These are phyloP conservation scores for Diadegma fenestrale DNA, from an alignment of 2,888 invertebrate genomes.

Conservation along the genomic window DNA sequence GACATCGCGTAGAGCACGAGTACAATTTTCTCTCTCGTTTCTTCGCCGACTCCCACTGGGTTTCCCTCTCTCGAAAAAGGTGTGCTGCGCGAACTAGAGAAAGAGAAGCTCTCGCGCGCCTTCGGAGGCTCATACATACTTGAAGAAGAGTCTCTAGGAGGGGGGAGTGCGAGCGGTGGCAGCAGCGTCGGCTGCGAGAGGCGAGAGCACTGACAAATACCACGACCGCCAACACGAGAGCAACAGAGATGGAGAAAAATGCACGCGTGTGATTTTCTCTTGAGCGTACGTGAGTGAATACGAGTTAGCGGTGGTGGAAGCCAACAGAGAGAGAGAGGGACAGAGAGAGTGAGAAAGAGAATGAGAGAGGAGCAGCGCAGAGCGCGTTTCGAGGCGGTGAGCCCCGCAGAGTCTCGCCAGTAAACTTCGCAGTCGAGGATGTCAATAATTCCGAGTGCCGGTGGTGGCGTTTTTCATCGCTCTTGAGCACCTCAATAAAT, in stretches of 20 bases:
- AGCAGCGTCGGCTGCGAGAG: constrained; percentile 35
- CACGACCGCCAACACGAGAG: constrained; percentile 11
- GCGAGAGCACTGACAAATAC: constrained; percentile 3
- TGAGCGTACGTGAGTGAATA: constrained; percentile 56
- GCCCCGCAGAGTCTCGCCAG: constrained; percentile 67
- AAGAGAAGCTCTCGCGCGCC: constrained; percentile 57
- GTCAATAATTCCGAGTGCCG: constrained; percentile 77
- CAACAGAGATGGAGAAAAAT: constrained; percentile 54
- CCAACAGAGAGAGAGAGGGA: constrained; percentile 49
- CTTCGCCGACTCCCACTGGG: constrained; percentile 23
- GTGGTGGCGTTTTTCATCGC: constrained; percentile 69
- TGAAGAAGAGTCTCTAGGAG: constrained; percentile 58
- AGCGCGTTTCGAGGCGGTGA: constrained; percentile 63
- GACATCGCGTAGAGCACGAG: constrained; percentile 34
- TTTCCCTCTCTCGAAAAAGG: constrained; percentile 57
- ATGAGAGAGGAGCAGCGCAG: constrained; percentile 60
- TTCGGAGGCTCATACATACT: constrained; percentile 58
- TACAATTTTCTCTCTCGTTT: constrained; percentile 16
- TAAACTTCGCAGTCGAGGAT: constrained; percentile 72
- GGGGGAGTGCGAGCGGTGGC: constrained; percentile 17
- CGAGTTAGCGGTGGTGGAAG: constrained; percentile 61
- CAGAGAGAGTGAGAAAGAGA: constrained; percentile 40
- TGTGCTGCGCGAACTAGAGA: constrained; percentile 57
- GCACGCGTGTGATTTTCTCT: constrained; percentile 51
- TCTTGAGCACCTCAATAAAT: constrained; percentile 36